phyloP scores from a whole-genome alignment of 2,888 invertebrate genomes.

The Campopleginae sp. region DNA sequence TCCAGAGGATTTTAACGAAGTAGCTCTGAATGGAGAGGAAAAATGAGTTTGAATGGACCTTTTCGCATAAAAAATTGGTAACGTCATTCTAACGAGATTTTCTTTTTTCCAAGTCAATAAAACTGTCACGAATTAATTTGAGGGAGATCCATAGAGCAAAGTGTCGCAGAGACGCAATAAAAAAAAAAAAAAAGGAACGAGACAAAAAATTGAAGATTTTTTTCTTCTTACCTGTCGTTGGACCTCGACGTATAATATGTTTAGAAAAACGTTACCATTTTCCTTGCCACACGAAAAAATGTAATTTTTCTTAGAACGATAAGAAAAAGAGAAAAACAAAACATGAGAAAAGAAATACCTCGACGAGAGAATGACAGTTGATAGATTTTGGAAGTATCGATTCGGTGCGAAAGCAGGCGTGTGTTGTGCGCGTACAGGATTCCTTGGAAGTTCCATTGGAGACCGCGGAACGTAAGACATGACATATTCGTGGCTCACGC shows the following conservation, averaged over 20 bases:
- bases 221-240: neutral
- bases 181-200: neutral
- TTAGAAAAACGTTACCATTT: neutral
- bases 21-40: neutral
- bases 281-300: neutral
- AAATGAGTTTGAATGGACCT: neutral
- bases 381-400: conserved; percentile 31
- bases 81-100: neutral
- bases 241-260: neutral
- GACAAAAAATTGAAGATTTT: neutral
- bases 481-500: conserved; percentile 23
- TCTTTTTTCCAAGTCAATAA: neutral
- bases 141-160: neutral
- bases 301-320: neutral
- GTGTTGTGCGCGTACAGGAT: conserved; percentile 43
- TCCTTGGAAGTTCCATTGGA: conserved; percentile 39
- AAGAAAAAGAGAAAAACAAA: neutral
- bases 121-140: neutral
- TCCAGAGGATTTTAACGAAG: neutral
- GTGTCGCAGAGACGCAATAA: neutral
- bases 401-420: conserved; percentile 21
- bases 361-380: neutral
- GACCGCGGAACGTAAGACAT: conserved; percentile 56
- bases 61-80: neutral
- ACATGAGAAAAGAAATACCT: neutral